Evolutionary conservation across 2,888 invertebrate species (phyloP).

Genomic region (Caenorhabditis sp.): DNA sequence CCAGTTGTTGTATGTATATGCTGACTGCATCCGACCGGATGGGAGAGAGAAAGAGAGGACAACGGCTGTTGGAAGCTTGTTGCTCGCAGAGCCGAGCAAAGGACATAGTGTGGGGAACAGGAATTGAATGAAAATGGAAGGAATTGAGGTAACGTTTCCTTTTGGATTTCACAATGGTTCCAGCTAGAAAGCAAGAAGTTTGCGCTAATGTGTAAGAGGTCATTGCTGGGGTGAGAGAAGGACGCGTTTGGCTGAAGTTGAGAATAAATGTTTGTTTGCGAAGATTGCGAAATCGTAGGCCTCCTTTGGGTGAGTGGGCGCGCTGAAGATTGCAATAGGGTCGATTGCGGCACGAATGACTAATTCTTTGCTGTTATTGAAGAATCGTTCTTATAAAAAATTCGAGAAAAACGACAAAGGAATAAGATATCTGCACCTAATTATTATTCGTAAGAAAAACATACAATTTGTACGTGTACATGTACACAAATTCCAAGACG

Average conservation of each 20-base stretch:
- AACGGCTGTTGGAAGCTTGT: slow-evolving; percentile 39
- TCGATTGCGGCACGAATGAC: slow-evolving; percentile 19
- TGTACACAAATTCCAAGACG: no score
- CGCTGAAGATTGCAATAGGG: slow-evolving; percentile 14
- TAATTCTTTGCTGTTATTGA: slow-evolving; percentile 13
- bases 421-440: not conserved
- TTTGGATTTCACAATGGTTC: not conserved
- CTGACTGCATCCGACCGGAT: slow-evolving; percentile 36
- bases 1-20: slow-evolving; percentile 20
- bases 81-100: slow-evolving; percentile 26
- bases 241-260: not conserved
- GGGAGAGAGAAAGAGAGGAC: slow-evolving; percentile 17
- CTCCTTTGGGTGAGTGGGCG: slow-evolving; percentile 25
- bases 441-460: no score
- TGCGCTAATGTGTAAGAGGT: not conserved
- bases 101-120: slow-evolving; percentile 7
- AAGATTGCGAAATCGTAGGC: slow-evolving; percentile 39
- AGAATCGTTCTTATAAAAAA: not conserved
- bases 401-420: slow-evolving; percentile 1
- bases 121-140: not conserved
- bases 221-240: not conserved
- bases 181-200: not conserved
- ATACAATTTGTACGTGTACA: no score
- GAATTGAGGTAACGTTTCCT: not conserved
- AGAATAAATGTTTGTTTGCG: slow-evolving; percentile 35